Evolutionary conservation across 1,140 invertebrate species (phyloP).

Genomic region (Tetragnatha versicolor): DNA sequence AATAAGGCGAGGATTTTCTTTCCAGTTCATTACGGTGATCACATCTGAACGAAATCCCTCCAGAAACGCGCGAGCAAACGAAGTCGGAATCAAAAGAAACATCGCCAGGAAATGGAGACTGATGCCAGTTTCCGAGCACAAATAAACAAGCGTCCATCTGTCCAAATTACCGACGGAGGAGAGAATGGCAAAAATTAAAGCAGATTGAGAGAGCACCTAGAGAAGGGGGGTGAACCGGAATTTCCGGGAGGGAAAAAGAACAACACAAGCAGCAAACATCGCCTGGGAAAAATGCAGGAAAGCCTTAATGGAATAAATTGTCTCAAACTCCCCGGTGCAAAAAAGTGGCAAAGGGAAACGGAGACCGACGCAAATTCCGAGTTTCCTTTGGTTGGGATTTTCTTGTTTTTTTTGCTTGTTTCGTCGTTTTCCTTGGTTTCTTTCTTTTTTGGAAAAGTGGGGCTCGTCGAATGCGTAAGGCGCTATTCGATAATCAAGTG

Average conservation of each 20-base stretch:
- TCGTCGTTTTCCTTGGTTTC: background rate
- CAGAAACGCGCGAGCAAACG: too few species aligned
- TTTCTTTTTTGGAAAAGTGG: background rate
- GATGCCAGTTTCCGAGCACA: too few species aligned
- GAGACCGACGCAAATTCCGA: background rate
- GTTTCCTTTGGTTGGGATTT: background rate
- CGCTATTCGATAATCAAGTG: background rate
- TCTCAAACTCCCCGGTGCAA: constrained; percentile 9
- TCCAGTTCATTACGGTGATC: too few species aligned
- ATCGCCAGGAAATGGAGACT: too few species aligned
- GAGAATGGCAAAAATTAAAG: too few species aligned
- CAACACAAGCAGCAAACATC: background rate
- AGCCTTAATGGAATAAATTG: constrained; percentile 30
- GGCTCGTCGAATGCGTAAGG: background rate
- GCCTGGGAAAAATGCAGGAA: background rate
- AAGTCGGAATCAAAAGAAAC: too few species aligned
- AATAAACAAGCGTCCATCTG: too few species aligned
- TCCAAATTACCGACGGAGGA: too few species aligned
- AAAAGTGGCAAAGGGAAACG: background rate
- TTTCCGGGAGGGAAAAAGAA: background rate
- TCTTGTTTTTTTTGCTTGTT: background rate
- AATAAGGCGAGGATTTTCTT: too few species aligned
- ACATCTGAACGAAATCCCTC: too few species aligned
- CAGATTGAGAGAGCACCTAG: too few species aligned
- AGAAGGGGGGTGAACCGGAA: constrained; percentile 8